Base-by-base conservation (phyloP, 2,797 vertebrate genomes). In the Parotocinclus haroldoi region DNA sequence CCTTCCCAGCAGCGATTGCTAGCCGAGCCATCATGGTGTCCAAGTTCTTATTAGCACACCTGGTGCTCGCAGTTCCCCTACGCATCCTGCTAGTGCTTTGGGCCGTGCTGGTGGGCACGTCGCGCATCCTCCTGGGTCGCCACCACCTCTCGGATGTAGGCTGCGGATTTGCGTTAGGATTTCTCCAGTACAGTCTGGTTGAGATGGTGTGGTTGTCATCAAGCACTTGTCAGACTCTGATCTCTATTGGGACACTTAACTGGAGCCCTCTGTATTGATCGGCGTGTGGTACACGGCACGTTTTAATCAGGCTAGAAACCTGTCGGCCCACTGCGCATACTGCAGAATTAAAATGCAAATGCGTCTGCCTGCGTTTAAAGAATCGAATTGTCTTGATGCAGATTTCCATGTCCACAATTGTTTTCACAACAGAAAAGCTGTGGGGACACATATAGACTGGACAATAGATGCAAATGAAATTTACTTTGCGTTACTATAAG, bases 131-230 rank as follows among this genome's bases (percentile, higher is more conserved):
- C 86, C 91, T 98, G 18, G 96, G 96, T 0, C 91, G 89, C 10
- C 93, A 98, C 81, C 95, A 98, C 79, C 86, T 98, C 68, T 98
- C 94, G 0, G 96, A 99, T 16, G 95, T 95, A 78, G 72, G 91
- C 54, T 96, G 93, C 0, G 96, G 96, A 68, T 98, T 98, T 4
- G 80, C 89, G 0, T 89, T 96, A 0, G 96, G 96, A 75, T 88
- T 96, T 81, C 79, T 98, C 58, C 94, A 98, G 83, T 98, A 95
- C 77, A 91, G 91, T 81, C 82, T 99, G 80, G 93, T 98, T 89
- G 95, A 99, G 89, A 76, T 91, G 0, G 88, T 98, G 78, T 99
- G 96, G 96, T 91, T 98, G 73, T 92, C 96, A 0, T 97, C 96
- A 37, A 92, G 89, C 80, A 91, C 93, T 9, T 99, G 96, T 73